Evolutionary conservation across 2,888 invertebrate genomes (phyloP).

Genomic region (Tuberolachnus salignus): DNA sequence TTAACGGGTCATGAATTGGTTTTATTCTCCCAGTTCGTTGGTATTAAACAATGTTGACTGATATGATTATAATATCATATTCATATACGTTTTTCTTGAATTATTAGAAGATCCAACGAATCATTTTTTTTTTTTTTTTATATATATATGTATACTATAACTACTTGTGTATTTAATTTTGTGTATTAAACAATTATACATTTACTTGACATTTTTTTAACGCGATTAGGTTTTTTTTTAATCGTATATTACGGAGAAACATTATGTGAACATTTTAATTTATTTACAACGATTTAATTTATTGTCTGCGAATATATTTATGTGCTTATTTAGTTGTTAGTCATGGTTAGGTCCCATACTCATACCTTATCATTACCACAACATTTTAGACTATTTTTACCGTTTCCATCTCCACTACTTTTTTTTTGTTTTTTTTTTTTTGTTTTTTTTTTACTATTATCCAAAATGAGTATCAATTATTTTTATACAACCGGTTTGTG

Average conservation of each 20-base stretch:
- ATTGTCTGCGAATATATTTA: too few species aligned
- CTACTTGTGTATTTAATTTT: too few species aligned
- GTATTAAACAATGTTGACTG: slow-evolving; percentile 33
- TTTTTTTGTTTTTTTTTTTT: slow-evolving; percentile 4
- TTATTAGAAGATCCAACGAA: not conserved
- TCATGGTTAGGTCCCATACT: slow-evolving; percentile 1
- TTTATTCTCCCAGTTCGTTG: slow-evolving; percentile 13
- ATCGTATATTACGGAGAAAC: too few species aligned
- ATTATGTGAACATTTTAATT: too few species aligned
- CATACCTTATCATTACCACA: not conserved
- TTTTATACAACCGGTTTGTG: slow-evolving; percentile 19
- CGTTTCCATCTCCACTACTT: not conserved
- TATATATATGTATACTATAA: too few species aligned
- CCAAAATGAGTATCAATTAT: slow-evolving; percentile 15
- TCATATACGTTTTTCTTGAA: slow-evolving; percentile 31
- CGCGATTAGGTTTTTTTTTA: too few species aligned
- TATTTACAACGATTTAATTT: too few species aligned
- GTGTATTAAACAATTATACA: too few species aligned
- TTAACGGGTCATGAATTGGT: not conserved
- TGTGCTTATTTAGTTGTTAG: too few species aligned
- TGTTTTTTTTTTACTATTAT: not conserved
- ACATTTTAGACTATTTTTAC: not conserved
- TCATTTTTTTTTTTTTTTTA: not conserved
- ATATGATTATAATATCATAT: slow-evolving; percentile 38
- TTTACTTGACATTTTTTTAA: too few species aligned